Conservation (phyloP, 2,888 invertebrate genomes). For the Sarcophaga subvicina region DNA sequence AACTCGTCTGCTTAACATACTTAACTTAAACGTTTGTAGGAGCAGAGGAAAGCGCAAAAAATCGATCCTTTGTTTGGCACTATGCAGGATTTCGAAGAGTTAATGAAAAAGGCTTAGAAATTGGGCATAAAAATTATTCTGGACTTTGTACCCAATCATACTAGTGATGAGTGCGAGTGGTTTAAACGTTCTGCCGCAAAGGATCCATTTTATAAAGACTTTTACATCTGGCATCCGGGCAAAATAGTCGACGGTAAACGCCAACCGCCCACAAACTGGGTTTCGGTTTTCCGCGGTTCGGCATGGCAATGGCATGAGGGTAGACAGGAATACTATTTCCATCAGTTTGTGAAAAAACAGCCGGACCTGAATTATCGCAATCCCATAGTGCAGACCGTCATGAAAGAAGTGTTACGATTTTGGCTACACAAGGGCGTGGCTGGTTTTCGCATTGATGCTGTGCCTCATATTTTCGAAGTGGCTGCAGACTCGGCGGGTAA, state of each 20-base stretch:
- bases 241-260: slow-evolving; percentile 74
- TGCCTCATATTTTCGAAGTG: slow-evolving; percentile 81
- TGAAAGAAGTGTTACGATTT: slow-evolving; percentile 85
- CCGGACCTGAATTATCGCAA: slow-evolving; percentile 87
- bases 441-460: slow-evolving; percentile 89
- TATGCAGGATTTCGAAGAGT: slow-evolving; percentile 86
- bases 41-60: neutral
- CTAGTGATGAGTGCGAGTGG: slow-evolving; percentile 92
- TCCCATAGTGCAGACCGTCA: slow-evolving; percentile 80
- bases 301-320: slow-evolving; percentile 88
- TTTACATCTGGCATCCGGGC: slow-evolving; percentile 89
- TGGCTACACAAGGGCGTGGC: slow-evolving; percentile 91
- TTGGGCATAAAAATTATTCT: slow-evolving; percentile 85
- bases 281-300: slow-evolving; percentile 79
- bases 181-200: slow-evolving; percentile 88
- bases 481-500: slow-evolving; percentile 73
- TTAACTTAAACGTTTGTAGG: neutral
- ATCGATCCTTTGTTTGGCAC: slow-evolving; percentile 89
- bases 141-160: slow-evolving; percentile 90
- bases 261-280: slow-evolving; percentile 89
- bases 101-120: slow-evolving; percentile 83
- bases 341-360: slow-evolving; percentile 85
- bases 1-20: slow-evolving; percentile 7
- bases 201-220: slow-evolving; percentile 86
- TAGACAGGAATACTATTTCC: slow-evolving; percentile 85